Base-by-base conservation (phyloP, 2,888 invertebrate species). In the Alloplasta piceator region DNA sequence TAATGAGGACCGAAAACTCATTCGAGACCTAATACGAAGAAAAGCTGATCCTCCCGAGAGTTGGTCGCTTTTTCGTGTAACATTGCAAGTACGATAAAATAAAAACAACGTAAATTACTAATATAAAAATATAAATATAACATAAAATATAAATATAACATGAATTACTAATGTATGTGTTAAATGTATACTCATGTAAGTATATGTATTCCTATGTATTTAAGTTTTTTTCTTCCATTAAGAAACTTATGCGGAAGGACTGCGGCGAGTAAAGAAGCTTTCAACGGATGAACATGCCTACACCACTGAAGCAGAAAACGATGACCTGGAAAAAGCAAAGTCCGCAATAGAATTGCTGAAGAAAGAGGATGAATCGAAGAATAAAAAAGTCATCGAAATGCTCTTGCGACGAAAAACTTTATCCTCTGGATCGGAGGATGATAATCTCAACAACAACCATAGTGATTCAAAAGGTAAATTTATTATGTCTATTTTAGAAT, bases 1-100 rank as follows among this genome's bases (percentile, higher is more conserved):
- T 1, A 36, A 48, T n/a, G 64, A 64, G 36, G 64, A 64, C 48
- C 26, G 48, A n/a, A 26, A 36, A 64, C 64, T 64, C 48, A 64
- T 50, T n/a, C 50, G 64, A 4, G 36, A 26, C 36, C 64, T 64
- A 36, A 64, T 50, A 7, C 46, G 36, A 64, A 64, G 1, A 26
- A 10, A 5, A 64, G 48, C 10, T 36, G 12, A 48, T 48, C 48
- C 64, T 6, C 64, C 64, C 36, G 36, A 48, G 48, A 64, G 50
- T 64, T 50, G 64, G 38, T 48, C 48, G n/a, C 36, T 7, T n/a
- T 64, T 48, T 64, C 48, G n/a, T 4, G 64, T 64, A 26, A 64
- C 48, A 6, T 38, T 64, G 36, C 64, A 64, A 48, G 64, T 48
- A 5, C 26, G n/a, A 64, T 10, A 48, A 48, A 64, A 26, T 48